Evolutionary conservation across 1,140 invertebrate species (phyloP), one percentile per base, ranked within the genome.

Genomic region (Calephelis virginiensis): DNA sequence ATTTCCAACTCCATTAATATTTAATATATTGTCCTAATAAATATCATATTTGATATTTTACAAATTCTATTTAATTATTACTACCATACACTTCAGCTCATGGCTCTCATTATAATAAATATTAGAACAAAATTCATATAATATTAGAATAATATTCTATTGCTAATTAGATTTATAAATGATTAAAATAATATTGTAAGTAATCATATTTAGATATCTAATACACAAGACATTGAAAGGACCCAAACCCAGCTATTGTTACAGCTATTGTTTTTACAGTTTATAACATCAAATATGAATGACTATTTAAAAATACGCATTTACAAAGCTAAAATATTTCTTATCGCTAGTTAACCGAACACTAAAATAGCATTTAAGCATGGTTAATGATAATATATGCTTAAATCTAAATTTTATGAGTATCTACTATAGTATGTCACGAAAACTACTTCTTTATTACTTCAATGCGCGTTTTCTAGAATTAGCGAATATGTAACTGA

Each of bases 11-110:
- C 49, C 40, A 43, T 43, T 6, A 43, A 43, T 43, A 66, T 70
- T 66, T 17, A 64, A 47, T 43, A 61, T 64, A 64, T 64, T 64
- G 63, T 64, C 63, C 50, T 56, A 56, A 64, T 64, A 64, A 11
- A 67, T 61, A 64, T 63, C 61, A 69, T 66, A 48, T 61, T 43
- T 63, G 61, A 64, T 76, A 79, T 73, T 71, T 75, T 81, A 80
- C 75, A 82, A 70, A 77, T 64, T 61, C 71, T 68, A 70, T 70
- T 46, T 66, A 69, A 73, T 85, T 85, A 85, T 85, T 85, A 85
- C 81, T 85, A 83, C 50, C 66, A 82, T 83, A 85, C 82, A 85
- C 82, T 75, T 77, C 63, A 79, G 80, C 80, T 72, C 70, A 53
- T 48, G 66, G 82, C 80, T 73, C 53, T 48, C 61, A 53, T 50